phyloP scores from a whole-genome alignment of 2,888 invertebrate genomes.

The Listrodromus nycthemerus region DNA sequence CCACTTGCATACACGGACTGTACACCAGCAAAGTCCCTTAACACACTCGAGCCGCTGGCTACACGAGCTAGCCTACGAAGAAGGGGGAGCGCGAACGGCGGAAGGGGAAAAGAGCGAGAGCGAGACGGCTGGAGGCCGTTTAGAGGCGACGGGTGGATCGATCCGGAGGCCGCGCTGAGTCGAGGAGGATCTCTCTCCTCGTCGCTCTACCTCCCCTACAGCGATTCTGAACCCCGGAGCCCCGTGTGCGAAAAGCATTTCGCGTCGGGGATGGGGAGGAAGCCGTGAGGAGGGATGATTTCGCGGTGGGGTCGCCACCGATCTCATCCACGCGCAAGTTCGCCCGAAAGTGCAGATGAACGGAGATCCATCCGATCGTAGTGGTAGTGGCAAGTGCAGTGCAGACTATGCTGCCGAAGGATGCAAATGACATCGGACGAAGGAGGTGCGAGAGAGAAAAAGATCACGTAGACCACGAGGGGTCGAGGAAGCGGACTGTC shows the following conservation, averaged over 20 bases:
- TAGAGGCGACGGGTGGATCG: conserved; percentile 62
- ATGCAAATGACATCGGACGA: background rate
- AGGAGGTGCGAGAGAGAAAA: background rate
- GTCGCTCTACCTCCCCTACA: conserved; percentile 40
- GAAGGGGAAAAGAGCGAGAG: conserved; percentile 48
- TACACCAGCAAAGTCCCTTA: conserved; percentile 40
- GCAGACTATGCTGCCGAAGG: background rate
- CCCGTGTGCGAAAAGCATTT: conserved; percentile 20
- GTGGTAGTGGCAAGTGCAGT: conserved; percentile 41
- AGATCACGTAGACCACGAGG: background rate
- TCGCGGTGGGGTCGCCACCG: conserved; percentile 27
- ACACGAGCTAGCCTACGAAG: conserved; percentile 21
- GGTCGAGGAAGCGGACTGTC: background rate
- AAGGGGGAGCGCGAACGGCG: conserved; percentile 19
- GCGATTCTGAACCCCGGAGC: conserved; percentile 53
- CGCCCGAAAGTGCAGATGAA: conserved; percentile 25
- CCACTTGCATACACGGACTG: background rate
- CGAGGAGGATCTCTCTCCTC: conserved; percentile 33
- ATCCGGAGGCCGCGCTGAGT: conserved; percentile 54
- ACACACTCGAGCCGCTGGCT: conserved; percentile 44
- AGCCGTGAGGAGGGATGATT: conserved; percentile 50
- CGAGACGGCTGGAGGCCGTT: conserved; percentile 47
- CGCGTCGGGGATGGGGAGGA: background rate
- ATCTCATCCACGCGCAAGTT: conserved; percentile 15
- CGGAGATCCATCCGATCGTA: conserved; percentile 11